phyloP scores from a whole-genome alignment of 1,140 invertebrate genomes.

The Drosophila pseudoobscura region DNA sequence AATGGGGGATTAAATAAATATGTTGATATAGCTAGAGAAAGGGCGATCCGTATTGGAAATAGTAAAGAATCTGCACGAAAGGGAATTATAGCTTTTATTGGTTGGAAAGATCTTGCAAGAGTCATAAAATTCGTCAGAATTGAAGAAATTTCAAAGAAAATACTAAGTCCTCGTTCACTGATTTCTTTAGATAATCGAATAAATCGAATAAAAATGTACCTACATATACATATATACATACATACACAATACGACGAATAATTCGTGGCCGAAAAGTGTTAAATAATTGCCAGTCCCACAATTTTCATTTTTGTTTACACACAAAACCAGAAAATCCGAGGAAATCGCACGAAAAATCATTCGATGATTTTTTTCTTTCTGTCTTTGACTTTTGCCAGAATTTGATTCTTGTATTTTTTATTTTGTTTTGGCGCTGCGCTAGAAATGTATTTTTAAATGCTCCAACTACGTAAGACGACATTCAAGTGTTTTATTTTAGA shows the following conservation, averaged over 20 bases:
- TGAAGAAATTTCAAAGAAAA: constrained; percentile 30
- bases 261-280: constrained; percentile 58
- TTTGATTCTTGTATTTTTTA: constrained; percentile 61
- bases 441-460: constrained; percentile 72
- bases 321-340: constrained; percentile 43
- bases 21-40: too few relatives aligned
- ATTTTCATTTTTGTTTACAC: constrained; percentile 54
- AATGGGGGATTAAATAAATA: constrained; percentile 30
- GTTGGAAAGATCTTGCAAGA: neutral
- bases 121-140: constrained; percentile 18
- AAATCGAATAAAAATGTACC: constrained; percentile 13
- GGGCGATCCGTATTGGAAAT: too few relatives aligned
- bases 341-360: constrained; percentile 36
- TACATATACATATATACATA: neutral
- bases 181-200: constrained; percentile 12
- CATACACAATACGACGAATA: neutral
- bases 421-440: constrained; percentile 52
- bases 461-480: constrained; percentile 79
- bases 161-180: constrained; percentile 5
- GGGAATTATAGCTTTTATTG: constrained; percentile 19
- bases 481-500: constrained; percentile 79
- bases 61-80: neutral
- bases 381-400: constrained; percentile 48
- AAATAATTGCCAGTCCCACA: constrained; percentile 65
- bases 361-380: constrained; percentile 53